Percentiles rank a stretch among this genome's conserved stretches.
Conservation (phyloP, 2,113 vertebrate species). For the Sinocyclocheilus grahami region DNA sequence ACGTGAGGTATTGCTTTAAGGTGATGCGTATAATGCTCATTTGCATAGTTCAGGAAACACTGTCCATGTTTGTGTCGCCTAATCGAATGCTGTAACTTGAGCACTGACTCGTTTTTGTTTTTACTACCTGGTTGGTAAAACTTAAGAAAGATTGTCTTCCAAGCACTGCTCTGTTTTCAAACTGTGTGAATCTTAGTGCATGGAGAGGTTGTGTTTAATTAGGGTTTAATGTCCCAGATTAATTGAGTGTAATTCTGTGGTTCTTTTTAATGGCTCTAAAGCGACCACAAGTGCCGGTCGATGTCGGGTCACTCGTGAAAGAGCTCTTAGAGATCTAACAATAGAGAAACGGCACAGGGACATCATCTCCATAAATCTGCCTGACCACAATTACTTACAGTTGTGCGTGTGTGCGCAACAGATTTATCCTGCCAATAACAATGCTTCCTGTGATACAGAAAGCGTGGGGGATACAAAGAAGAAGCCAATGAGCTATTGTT, state of each 20-base stretch:
- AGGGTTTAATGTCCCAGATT: conserved; percentile 13
- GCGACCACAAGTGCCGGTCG: not conserved
- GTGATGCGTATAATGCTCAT: not conserved
- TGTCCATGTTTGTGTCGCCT: not conserved
- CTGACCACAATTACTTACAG: conserved; percentile 10
- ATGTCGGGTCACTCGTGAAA: conserved; percentile 8
- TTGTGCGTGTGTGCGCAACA: not conserved
- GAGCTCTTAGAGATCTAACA: conserved; percentile 7
- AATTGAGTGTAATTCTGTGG: conserved; percentile 16
- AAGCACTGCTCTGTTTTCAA: not conserved
- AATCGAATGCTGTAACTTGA: not conserved
- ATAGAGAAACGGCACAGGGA: not conserved
- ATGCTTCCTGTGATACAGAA: not conserved
- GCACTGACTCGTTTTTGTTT: not conserved
- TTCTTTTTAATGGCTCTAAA: conserved; percentile 14
- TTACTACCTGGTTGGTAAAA: not conserved
- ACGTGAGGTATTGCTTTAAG: not conserved
- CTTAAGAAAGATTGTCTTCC: not conserved
- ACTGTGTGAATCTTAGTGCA: not conserved
- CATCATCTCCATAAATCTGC: conserved; percentile 26
- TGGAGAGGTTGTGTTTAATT: conserved; percentile 10
- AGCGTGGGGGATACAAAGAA: not conserved
- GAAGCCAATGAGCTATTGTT: conserved; percentile 4
- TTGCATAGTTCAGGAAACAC: not conserved
- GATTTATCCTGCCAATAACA: conserved; percentile 18